Conservation (phyloP, 2,888 invertebrate genomes). For the Pardosa pseudoannulata region DNA sequence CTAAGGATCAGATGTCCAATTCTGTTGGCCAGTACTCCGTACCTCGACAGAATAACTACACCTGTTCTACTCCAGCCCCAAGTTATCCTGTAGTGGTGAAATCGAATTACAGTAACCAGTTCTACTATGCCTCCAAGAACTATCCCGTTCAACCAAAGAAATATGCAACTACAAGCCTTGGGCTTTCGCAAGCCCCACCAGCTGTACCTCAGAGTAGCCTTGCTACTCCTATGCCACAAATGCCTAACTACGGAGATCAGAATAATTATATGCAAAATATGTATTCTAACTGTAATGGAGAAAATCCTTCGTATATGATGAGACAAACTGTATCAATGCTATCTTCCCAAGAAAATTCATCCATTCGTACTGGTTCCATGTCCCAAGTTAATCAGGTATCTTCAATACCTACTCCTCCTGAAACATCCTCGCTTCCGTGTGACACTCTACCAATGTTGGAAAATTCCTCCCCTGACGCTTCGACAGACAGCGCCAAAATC, state of each 20-base stretch:
- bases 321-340: conserved; percentile 39
- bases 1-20: conserved; percentile 56
- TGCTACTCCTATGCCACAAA: conserved; percentile 55
- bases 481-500: conserved; percentile 52
- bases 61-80: conserved; percentile 35
- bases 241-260: conserved; percentile 62
- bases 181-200: conserved; percentile 36
- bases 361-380: conserved; percentile 30
- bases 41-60: conserved; percentile 44
- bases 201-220: conserved; percentile 55
- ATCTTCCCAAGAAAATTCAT: conserved; percentile 39
- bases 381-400: conserved; percentile 56
- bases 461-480: conserved; percentile 28
- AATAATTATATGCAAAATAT: conserved; percentile 55
- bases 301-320: conserved; percentile 43
- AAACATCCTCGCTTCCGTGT: conserved; percentile 51
- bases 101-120: conserved; percentile 31
- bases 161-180: conserved; percentile 59
- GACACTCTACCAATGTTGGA: conserved; percentile 37
- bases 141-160: conserved; percentile 43
- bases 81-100: conserved; percentile 51
- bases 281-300: conserved; percentile 50
- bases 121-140: conserved; percentile 52
- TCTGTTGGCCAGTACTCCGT: conserved; percentile 54
- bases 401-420: conserved; percentile 70